These are phyloP conservation scores for Subanguina moxae DNA, from an alignment of 1,140 invertebrate genomes.

Conservation along the genomic window DNA sequence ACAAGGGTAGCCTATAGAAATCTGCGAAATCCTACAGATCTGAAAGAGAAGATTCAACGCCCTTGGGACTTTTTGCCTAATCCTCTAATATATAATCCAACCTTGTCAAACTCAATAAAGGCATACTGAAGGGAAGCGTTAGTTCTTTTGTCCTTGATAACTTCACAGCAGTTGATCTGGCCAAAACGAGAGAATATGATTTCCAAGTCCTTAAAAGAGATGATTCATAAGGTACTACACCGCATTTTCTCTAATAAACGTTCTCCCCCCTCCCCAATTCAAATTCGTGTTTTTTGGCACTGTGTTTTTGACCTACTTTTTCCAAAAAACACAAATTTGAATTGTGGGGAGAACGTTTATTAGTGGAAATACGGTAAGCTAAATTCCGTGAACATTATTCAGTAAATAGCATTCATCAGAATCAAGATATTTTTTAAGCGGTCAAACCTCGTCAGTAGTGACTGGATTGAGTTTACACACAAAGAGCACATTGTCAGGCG, in stretches of 20 bases:
- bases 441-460: slow-evolving; percentile 77
- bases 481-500: slow-evolving; percentile 97
- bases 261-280: too few relatives aligned
- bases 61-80: too few relatives aligned
- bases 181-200: slow-evolving; percentile 97
- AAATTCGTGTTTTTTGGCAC: too few relatives aligned
- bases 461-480: slow-evolving; percentile 99
- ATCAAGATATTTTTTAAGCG: not conserved
- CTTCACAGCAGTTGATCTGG: slow-evolving; percentile 87
- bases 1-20: too few relatives aligned
- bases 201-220: slow-evolving; percentile 63
- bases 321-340: too few relatives aligned
- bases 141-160: slow-evolving; percentile 86
- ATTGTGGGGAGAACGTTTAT: too few relatives aligned
- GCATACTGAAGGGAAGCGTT: slow-evolving; percentile 96
- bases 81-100: not conserved
- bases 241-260: not conserved
- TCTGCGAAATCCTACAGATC: too few relatives aligned
- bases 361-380: too few relatives aligned
- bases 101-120: slow-evolving; percentile 94
- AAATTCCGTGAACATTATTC: too few relatives aligned
- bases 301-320: too few relatives aligned
- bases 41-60: too few relatives aligned
- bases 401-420: not conserved
- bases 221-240: not conserved